A percentile compares a stretch with the other conserved stretches of the same genome.
Evolutionary conservation across 2,113 vertebrate species (phyloP).

Genomic region (Australoheros scitulus): DNA sequence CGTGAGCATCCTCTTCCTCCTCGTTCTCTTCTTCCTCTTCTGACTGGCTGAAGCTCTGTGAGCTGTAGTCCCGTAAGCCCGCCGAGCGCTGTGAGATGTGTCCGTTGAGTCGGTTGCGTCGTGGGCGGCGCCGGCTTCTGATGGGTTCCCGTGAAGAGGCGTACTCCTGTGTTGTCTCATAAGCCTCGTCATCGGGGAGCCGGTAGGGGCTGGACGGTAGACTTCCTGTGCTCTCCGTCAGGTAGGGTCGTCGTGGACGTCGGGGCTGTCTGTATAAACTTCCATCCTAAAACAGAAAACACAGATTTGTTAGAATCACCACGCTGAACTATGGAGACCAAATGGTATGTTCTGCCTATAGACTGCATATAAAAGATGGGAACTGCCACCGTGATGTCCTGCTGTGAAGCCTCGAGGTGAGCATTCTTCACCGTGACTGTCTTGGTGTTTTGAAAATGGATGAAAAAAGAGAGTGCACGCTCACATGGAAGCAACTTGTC

Average conservation of each 20-base stretch:
- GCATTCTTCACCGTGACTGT: background rate
- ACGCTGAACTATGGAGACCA: too few species aligned
- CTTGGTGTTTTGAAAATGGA: background rate
- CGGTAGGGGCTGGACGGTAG: constrained; percentile 95
- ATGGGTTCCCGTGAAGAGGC: constrained; percentile 87
- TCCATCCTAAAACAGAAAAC: constrained; percentile 76
- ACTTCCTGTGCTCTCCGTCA: constrained; percentile 92
- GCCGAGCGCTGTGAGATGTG: constrained; percentile 87
- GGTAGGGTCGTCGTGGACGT: constrained; percentile 79
- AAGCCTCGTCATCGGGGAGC: constrained; percentile 93
- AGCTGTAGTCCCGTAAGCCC: constrained; percentile 90
- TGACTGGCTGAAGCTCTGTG: constrained; percentile 91
- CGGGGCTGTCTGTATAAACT: constrained; percentile 89
- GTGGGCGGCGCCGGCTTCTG: constrained; percentile 83
- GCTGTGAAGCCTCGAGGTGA: background rate
- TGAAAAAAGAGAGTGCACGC: background rate
- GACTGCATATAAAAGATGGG: background rate
- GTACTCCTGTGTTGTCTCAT: constrained; percentile 97
- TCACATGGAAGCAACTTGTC: background rate
- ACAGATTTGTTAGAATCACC: background rate
- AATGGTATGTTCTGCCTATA: background rate
- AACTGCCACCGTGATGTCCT: background rate
- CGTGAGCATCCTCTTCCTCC: constrained; percentile 78
- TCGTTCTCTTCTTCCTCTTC: constrained; percentile 88
- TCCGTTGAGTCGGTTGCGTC: constrained; percentile 92